Evolutionary conservation across 2,888 invertebrate species (phyloP), one percentile per base, ranked within the genome.

Genomic region (Eumerus sabulonum): DNA sequence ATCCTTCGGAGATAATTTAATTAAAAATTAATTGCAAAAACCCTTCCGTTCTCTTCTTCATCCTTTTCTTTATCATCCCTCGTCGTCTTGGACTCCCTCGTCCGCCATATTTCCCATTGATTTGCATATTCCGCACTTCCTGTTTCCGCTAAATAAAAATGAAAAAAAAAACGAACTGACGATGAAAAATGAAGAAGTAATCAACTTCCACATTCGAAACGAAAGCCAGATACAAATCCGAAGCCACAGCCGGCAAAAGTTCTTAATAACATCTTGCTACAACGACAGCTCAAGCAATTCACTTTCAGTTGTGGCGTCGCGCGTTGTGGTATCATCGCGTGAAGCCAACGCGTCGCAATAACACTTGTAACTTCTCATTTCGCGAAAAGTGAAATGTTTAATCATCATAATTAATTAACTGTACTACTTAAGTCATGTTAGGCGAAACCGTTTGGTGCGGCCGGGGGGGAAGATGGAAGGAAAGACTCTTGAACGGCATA

Each of bases 401-500:
- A 66, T 56, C 66, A 66, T 66, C 66, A 56, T 66, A 66, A 66
- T 66, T 66, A 66, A 66, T 66, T 66, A 48, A 66, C 47, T 66
- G 40, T 14, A 48, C 47, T 64, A 64, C 45, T 54, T 45, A 19
- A 54, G 54, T 45, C 44, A 64, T 64, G 64, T 64, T 53, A 27
- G 9, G 35, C 36, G 45, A 5, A 35, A 36, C n/a, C n/a, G n/a
- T n/a, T n/a, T n/a, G n/a, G n/a, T n/a, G n/a, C n/a, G n/a, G n/a
- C n/a, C n/a, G n/a, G n/a, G 11, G 11, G 5, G 42, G 18, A 36
- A 36, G 53, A 53, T 12, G 51, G 19, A 54, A 14, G 27, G n/a
- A 44, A 11, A 40, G 9, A 40, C 40, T 7, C 11, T n/a, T n/a
- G 12, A 3, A 12, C 35, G 35, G 16, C 17, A 40, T 4, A 7